These are phyloP conservation scores for Macrosoma leucophasiata DNA, from an alignment of 2,888 invertebrate genomes.

Conservation along the genomic window DNA sequence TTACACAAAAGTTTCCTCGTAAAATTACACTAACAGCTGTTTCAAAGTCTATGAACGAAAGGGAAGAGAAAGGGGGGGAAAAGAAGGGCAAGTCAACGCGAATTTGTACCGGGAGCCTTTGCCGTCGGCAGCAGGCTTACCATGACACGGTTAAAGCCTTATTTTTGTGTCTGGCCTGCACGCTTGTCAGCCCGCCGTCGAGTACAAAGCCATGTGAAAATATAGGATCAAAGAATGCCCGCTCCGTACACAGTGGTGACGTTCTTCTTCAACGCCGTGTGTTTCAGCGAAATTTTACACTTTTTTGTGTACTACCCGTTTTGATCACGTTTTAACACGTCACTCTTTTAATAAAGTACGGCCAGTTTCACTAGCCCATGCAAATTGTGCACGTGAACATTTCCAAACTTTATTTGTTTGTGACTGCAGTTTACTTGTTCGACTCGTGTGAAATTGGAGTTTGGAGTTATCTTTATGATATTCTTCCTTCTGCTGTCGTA, in stretches of 20 bases:
- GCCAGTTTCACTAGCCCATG: too few relatives aligned
- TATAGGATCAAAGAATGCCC: constrained; percentile 71
- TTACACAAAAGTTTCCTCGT: constrained; percentile 9
- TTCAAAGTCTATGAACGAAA: constrained; percentile 3
- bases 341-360: too few relatives aligned
- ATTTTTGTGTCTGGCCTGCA: constrained; percentile 72
- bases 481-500: too few relatives aligned
- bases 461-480: too few relatives aligned
- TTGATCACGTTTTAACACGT: constrained; percentile 19
- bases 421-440: too few relatives aligned
- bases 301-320: constrained; percentile 16
- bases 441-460: too few relatives aligned
- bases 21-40: constrained; percentile 10
- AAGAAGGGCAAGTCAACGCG: constrained; percentile 60
- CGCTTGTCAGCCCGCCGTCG: constrained; percentile 70
- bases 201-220: constrained; percentile 71
- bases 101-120: constrained; percentile 72
- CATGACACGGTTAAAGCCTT: constrained; percentile 73
- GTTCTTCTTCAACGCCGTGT: constrained; percentile 25
- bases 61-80: constrained; percentile 25
- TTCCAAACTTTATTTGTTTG: too few relatives aligned
- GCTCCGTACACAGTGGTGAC: constrained; percentile 44
- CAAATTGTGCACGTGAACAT: too few relatives aligned
- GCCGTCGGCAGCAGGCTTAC: constrained; percentile 73
- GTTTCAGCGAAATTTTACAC: constrained; percentile 18